Evolutionary conservation across 2,113 vertebrate genomes (phyloP), one percentile per base, ranked within the genome.

Genomic region (Tachycineta bicolor): DNA sequence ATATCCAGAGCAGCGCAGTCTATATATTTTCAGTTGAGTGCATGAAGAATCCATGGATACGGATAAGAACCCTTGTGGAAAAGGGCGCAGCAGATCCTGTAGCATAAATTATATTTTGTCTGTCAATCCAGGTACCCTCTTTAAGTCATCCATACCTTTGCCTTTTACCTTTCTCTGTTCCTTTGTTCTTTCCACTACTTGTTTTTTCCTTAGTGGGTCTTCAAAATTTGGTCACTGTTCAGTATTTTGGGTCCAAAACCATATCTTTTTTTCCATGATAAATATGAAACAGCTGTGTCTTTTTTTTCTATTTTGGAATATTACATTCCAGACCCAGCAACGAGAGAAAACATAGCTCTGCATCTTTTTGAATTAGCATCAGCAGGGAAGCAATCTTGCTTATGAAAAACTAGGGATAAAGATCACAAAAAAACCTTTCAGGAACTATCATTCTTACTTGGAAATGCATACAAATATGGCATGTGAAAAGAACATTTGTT

Each of bases 391-490:
- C 91, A 97, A 68, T 83, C 75, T 89, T 97, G 90, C 93, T 96
- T 98, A 91, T 81, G 96, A 94, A 96, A 88, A 91, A 47, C 63
- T 63, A 83, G 49, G 77, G 90, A n/a, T 84, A 95, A 97, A 95
- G 76, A 94, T 55, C 65, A 79, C 49, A 64, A 62, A 83, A 56
- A 60, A 68, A 53, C 58, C 83, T 97, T 98, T 97, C 95, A 98
- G 97, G 97, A 97, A 62, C 52, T 87, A 47, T 92, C 89, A 94
- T 94, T 97, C 79, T 95, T 98, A 92, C 98, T 98, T 98, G 97
- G 95, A 96, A 85, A 94, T 95, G 63, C 92, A 68, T 74, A 83
- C 97, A 98, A 97, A 97, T 96, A 97, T 22, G 55, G 43, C 84
- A 85, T 76, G 59, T 78, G 89, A 94, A 97, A 94, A 87, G 96